Evolutionary conservation across 2,797 vertebrate genomes (phyloP).

Genomic region (Trematomus bernacchii): DNA sequence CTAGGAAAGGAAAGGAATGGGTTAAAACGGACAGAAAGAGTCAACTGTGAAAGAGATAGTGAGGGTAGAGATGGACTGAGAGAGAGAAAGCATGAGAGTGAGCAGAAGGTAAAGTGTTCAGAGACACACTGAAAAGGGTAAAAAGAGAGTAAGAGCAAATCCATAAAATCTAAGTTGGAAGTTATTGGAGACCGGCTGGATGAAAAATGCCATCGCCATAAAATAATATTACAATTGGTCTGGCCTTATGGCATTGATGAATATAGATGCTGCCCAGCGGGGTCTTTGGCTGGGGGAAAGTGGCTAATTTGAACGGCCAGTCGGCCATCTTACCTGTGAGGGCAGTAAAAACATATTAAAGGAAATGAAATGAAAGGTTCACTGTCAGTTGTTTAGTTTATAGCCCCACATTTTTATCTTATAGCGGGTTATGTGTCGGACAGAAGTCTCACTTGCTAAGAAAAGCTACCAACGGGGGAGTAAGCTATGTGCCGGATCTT

Average conservation of each 20-base stretch:
- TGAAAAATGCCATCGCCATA: conserved; percentile 78
- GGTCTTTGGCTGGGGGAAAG: conserved; percentile 54
- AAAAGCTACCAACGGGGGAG: conserved; percentile 41
- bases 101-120: conserved; percentile 34
- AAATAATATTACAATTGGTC: conserved; percentile 81
- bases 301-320: conserved; percentile 71
- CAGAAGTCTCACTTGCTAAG: conserved; percentile 40
- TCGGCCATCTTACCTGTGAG: conserved; percentile 60
- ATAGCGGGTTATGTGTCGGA: conserved; percentile 43
- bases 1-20: conserved; percentile 35
- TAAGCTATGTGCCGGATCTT: conserved; percentile 45
- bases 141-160: conserved; percentile 47
- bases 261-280: conserved; percentile 70
- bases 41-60: conserved; percentile 41
- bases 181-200: conserved; percentile 71
- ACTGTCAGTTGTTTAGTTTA: conserved; percentile 66
- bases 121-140: conserved; percentile 31
- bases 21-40: conserved; percentile 46
- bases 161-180: conserved; percentile 72
- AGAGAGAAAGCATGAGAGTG: conserved; percentile 20
- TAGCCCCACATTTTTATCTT: conserved; percentile 53
- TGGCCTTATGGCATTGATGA: conserved; percentile 76
- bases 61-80: conserved; percentile 13
- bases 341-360: conserved; percentile 68
- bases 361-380: conserved; percentile 71